phyloP scores from a whole-genome alignment of 2,113 vertebrate species.

The Psephotus haematonotus region DNA sequence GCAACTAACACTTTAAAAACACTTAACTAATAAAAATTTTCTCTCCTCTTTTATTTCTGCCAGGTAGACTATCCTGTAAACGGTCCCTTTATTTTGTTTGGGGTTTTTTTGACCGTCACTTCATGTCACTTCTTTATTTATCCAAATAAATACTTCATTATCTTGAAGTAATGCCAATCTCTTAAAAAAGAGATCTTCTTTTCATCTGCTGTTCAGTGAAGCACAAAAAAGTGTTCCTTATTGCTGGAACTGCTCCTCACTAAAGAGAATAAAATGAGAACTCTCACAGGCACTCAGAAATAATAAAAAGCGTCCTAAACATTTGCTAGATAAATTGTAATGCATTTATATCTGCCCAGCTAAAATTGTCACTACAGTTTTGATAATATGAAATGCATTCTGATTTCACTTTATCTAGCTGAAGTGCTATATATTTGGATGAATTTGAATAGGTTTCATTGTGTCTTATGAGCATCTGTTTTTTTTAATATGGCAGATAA shows the following conservation, averaged over 20 bases:
- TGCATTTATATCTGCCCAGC: neutral
- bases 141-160: neutral
- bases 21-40: neutral
- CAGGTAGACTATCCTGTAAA: neutral
- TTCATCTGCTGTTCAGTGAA: neutral
- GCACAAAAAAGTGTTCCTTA: neutral
- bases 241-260: neutral
- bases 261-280: neutral
- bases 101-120: neutral
- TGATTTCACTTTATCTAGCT: neutral
- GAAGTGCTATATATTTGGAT: neutral
- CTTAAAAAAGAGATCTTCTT: neutral
- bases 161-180: neutral
- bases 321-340: neutral
- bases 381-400: neutral
- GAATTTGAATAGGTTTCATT: neutral
- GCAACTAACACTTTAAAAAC: neutral
- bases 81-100: neutral
- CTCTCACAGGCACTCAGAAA: neutral
- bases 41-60: neutral
- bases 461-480: neutral
- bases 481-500: neutral
- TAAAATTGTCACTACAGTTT: neutral
- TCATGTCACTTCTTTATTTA: neutral
- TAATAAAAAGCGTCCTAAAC: neutral